Base-by-base conservation (phyloP, 1,140 invertebrate species). In the Druon quercuslanigerum region DNA sequence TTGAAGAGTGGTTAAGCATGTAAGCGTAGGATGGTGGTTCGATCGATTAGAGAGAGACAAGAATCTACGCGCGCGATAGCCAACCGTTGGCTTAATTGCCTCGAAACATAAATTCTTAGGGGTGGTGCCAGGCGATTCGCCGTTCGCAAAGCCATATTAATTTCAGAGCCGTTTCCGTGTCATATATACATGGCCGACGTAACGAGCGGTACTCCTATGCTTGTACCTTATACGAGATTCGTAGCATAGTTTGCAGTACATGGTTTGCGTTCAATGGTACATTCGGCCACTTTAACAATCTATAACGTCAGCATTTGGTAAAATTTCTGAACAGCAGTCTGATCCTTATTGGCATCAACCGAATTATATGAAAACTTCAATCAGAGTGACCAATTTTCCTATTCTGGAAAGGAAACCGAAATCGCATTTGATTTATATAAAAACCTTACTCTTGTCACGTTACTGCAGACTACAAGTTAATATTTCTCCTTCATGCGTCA, bases 71-170 rank as follows among this genome's bases (percentile, higher is more conserved):
- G 76, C 72, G 77, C 77, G 71, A 79, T 83, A 70, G 79, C 75
- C 78, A 79, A 75, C 80, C 80, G 84, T 86, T 86, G 51, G 80
- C 81, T 86, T 89, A 89, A 89, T 89, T 87, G 82, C 81, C 70
- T 76, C 74, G 83, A 79, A 85, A 85, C 82, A 88, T 88, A 89
- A 88, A 89, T 89, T 89, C 87, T 87, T 86, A 85, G 76, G 79
- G 80, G 75, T 75, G 71, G 73, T 74, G 71, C 73, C 56, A 54
- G 77, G 77, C 73, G 81, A 84, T 85, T 83, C 76, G 52, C 74
- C 78, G 76, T 83, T 79, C 56, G 75, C 77, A 85, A 85, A 85
- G 82, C 85, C 85, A 83, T 85, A 88, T 88, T 88, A 87, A 88
- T 85, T 88, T 83, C 72, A 71, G 72, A 78, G 71, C 74, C 75